phyloP scores from a whole-genome alignment of 2,113 vertebrate genomes.

The Rhinopomastus cyanomelas region DNA sequence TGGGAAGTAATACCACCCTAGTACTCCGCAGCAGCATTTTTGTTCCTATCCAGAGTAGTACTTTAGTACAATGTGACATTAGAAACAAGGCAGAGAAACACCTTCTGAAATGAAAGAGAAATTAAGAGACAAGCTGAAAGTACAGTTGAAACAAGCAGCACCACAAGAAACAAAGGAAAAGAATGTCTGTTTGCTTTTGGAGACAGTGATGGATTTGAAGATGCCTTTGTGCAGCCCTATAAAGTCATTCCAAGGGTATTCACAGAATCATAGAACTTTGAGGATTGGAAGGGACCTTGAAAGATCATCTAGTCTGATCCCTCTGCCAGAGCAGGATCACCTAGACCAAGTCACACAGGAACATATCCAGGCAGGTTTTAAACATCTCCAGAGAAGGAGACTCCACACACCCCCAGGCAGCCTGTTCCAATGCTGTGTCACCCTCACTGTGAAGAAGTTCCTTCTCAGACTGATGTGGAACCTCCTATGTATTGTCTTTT shows the following conservation, averaged over 20 bases:
- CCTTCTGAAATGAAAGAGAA: background rate
- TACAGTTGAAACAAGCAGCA: background rate
- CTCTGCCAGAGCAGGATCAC: too few relatives aligned
- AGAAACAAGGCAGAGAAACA: background rate
- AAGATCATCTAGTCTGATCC: too few relatives aligned
- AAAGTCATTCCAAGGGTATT: background rate
- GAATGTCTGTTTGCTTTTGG: background rate
- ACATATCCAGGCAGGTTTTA: too few relatives aligned
- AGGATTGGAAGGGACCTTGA: too few relatives aligned
- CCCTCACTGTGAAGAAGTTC: too few relatives aligned
- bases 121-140: background rate
- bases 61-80: background rate
- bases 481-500: too few relatives aligned
- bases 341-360: too few relatives aligned
- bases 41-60: background rate
- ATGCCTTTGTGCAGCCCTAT: background rate
- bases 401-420: too few relatives aligned
- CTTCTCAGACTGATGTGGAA: too few relatives aligned
- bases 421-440: too few relatives aligned
- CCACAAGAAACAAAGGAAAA: fast-evolving
- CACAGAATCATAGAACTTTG: too few relatives aligned
- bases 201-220: background rate
- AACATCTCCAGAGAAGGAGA: too few relatives aligned
- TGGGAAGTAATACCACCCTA: background rate
- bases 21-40: background rate